Evolutionary conservation across 1,140 invertebrate genomes (phyloP).

Genomic region (Hirudo medicinalis): DNA sequence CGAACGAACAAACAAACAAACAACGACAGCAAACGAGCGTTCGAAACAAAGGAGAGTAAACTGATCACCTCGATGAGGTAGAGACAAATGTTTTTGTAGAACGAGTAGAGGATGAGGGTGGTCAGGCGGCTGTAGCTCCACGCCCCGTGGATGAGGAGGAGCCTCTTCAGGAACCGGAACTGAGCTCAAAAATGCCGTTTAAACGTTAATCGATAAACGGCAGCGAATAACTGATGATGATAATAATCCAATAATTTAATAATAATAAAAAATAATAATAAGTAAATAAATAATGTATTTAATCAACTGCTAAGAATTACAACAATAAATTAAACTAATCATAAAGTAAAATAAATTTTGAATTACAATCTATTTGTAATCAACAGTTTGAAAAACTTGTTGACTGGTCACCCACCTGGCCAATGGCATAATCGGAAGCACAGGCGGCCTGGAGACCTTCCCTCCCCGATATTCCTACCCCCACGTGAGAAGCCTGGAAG

Average conservation of each 20-base stretch:
- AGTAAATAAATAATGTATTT: too few species aligned
- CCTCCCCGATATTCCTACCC: slow-evolving; percentile 93
- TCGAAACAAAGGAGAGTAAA: background rate
- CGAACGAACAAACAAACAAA: background rate
- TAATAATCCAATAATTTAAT: too few species aligned
- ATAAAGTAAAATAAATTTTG: too few species aligned
- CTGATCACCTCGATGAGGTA: slow-evolving; percentile 74
- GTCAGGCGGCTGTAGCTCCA: slow-evolving; percentile 96
- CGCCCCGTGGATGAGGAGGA: slow-evolving; percentile 91
- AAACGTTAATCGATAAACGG: too few species aligned
- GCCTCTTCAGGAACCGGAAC: slow-evolving; percentile 56
- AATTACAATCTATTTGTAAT: too few species aligned
- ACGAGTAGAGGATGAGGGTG: slow-evolving; percentile 95
- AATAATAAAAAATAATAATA: too few species aligned
- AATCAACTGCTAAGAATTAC: too few species aligned
- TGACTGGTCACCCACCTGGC: slow-evolving; percentile 44
- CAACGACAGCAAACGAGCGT: background rate
- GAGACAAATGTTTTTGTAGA: slow-evolving; percentile 98
- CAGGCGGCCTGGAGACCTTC: slow-evolving; percentile 95
- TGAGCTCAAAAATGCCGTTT: slow-evolving; percentile 41
- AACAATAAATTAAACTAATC: too few species aligned
- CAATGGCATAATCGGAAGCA: slow-evolving; percentile 94
- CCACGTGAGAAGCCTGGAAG: slow-evolving; percentile 50
- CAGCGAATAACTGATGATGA: too few species aligned
- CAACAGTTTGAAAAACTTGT: too few species aligned